These are phyloP conservation scores for Stratiolaelaps scimitus DNA, from an alignment of 1,140 invertebrate genomes.

Conservation along the genomic window DNA sequence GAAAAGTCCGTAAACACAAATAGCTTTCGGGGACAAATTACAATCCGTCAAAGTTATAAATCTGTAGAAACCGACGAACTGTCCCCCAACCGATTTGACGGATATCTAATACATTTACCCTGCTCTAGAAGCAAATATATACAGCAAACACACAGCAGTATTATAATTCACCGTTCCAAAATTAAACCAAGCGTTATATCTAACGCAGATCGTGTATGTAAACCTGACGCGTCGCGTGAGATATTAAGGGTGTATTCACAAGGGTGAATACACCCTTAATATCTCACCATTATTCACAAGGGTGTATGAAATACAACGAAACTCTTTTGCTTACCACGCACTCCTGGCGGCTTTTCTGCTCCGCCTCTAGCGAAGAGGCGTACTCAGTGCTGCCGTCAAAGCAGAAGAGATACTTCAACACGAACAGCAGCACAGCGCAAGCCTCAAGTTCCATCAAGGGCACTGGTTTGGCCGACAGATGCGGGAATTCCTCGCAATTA, in stretches of 20 bases:
- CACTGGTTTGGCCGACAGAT: neutral
- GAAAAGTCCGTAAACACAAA: no score
- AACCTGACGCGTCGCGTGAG: neutral
- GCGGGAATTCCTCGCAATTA: neutral
- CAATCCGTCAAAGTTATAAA: no score
- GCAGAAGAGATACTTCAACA: conserved; percentile 11
- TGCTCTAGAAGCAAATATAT: no score
- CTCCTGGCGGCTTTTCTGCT: neutral
- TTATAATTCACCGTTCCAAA: no score
- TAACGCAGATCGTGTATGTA: neutral
- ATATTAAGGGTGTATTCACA: neutral
- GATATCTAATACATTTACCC: no score
- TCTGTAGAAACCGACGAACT: no score
- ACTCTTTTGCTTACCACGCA: neutral
- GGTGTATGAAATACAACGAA: no score
- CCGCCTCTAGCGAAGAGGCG: neutral
- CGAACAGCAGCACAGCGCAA: neutral
- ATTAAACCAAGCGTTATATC: no score
- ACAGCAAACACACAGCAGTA: no score
- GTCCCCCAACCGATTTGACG: no score
- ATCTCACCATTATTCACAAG: no score
- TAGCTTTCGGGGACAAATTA: no score
- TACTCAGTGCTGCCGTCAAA: conserved; percentile 2
- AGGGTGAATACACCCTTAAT: neutral
- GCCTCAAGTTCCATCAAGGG: conserved; percentile 16